Percentiles rank a stretch among this genome's conserved stretches.
These are phyloP conservation scores for Acropora yongei DNA, from an alignment of 64 coral and sea anemone species.

Conservation along the genomic window DNA sequence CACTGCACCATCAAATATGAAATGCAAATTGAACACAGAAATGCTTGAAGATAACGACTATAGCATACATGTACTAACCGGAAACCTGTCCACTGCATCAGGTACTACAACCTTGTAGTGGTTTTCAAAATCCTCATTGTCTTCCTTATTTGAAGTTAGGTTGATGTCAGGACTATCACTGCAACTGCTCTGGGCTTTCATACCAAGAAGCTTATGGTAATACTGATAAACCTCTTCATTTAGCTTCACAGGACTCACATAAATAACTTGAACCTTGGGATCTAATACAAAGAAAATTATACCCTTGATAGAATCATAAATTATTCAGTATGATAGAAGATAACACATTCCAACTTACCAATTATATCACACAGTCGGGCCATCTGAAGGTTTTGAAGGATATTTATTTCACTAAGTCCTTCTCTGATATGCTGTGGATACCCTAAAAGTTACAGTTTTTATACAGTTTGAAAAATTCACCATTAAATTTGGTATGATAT, in stretches of 20 bases:
- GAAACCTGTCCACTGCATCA: conserved; percentile 92
- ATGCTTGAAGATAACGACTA: no score
- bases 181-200: conserved; percentile 82
- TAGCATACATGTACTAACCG: conserved; percentile 56
- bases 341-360: conserved; percentile 49
- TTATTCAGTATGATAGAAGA: background rate
- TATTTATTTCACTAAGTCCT: conserved; percentile 81
- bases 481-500: no score
- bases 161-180: background rate
- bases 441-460: conserved; percentile 39
- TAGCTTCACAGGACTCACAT: conserved; percentile 93
- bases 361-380: conserved; percentile 92
- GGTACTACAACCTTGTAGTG: conserved; percentile 96
- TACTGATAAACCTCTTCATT: conserved; percentile 99
- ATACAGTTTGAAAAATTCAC: no score
- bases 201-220: conserved; percentile 92
- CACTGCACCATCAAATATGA: no score
- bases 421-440: conserved; percentile 91
- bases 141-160: conserved; percentile 12
- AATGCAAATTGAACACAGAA: no score
- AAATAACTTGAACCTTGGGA: conserved; percentile 92
- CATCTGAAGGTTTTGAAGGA: conserved; percentile 98
- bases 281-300: conserved; percentile 39
- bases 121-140: conserved; percentile 89
- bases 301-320: background rate